A percentile compares a stretch with the other conserved stretches of the same genome.
phyloP scores from a whole-genome alignment of 2,113 vertebrate genomes.

The Trematocara macrostoma region DNA sequence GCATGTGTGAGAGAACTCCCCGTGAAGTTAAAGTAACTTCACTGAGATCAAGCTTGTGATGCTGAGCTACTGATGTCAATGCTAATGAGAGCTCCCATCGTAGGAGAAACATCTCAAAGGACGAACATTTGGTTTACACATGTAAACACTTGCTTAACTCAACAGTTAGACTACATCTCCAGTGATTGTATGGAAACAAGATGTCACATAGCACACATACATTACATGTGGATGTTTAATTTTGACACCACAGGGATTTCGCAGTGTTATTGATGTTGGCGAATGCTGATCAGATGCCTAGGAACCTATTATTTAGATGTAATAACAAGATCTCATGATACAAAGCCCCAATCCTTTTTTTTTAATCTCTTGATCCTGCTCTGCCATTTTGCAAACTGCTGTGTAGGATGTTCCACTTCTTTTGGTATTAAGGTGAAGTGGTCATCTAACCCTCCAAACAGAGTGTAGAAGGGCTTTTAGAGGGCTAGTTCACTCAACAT shows the following conservation, averaged over 20 bases:
- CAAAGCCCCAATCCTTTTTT: not conserved
- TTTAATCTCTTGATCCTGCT: not conserved
- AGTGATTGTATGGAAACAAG: constrained; percentile 12
- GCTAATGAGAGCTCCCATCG: constrained; percentile 34
- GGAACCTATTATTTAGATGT: not conserved
- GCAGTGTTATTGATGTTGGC: not conserved
- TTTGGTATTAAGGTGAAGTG: not conserved
- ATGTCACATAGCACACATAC: not conserved
- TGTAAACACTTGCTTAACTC: constrained; percentile 22
- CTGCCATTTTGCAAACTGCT: accelerated
- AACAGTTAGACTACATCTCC: not conserved
- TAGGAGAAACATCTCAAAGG: not conserved
- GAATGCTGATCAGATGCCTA: not conserved
- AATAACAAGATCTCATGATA: not conserved
- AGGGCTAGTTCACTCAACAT: not conserved
- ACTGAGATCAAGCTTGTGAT: constrained; percentile 23
- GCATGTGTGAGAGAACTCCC: not conserved
- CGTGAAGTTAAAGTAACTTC: constrained; percentile 1
- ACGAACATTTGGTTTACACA: constrained; percentile 18
- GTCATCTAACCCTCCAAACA: not conserved
- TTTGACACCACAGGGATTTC: constrained; percentile 6
- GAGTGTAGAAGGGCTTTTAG: not conserved
- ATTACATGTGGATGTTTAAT: not conserved
- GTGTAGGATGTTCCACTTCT: not conserved
- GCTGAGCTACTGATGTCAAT: constrained; percentile 7